These are phyloP conservation scores for Wasmannia auropunctata DNA, from an alignment of 1,140 invertebrate genomes.

Conservation along the genomic window DNA sequence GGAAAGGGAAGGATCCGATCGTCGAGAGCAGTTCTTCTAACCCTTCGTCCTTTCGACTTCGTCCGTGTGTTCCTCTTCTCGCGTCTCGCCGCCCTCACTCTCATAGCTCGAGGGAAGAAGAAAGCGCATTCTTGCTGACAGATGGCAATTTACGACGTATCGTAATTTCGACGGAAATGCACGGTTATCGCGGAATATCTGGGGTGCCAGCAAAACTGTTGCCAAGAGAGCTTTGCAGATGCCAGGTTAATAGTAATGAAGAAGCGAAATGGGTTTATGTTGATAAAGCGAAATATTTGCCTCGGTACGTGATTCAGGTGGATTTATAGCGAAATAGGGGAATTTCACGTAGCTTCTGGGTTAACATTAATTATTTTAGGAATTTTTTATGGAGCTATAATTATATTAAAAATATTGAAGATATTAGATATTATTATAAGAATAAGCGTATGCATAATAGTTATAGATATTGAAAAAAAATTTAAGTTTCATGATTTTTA, in stretches of 20 bases:
- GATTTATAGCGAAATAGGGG: not conserved
- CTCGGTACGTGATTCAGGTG: not conserved
- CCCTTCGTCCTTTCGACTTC: constrained; percentile 11
- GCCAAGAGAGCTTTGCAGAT: constrained; percentile 38
- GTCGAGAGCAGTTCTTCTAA: constrained; percentile 16
- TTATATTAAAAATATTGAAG: not conserved
- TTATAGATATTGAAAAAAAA: not conserved
- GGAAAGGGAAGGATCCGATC: constrained; percentile 2
- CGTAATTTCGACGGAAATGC: constrained; percentile 53
- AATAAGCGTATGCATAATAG: not conserved
- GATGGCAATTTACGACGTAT: constrained; percentile 53
- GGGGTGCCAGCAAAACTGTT: constrained; percentile 41
- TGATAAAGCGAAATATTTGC: constrained; percentile 52
- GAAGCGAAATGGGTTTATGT: constrained; percentile 37
- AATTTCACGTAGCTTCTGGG: not conserved
- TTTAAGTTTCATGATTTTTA: not conserved
- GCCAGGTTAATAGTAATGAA: constrained; percentile 28
- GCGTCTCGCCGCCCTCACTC: not conserved
- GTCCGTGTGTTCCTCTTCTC: constrained; percentile 12
- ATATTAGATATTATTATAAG: not conserved
- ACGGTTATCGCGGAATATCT: constrained; percentile 50
- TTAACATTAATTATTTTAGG: not conserved
- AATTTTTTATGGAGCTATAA: not conserved
- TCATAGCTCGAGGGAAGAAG: constrained; percentile 8
- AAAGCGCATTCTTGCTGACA: constrained; percentile 46